A percentile compares a stretch with the other conserved stretches of the same genome.
Conservation (phyloP, 2,113 vertebrate species). For the Peucedramus taeniatus region DNA sequence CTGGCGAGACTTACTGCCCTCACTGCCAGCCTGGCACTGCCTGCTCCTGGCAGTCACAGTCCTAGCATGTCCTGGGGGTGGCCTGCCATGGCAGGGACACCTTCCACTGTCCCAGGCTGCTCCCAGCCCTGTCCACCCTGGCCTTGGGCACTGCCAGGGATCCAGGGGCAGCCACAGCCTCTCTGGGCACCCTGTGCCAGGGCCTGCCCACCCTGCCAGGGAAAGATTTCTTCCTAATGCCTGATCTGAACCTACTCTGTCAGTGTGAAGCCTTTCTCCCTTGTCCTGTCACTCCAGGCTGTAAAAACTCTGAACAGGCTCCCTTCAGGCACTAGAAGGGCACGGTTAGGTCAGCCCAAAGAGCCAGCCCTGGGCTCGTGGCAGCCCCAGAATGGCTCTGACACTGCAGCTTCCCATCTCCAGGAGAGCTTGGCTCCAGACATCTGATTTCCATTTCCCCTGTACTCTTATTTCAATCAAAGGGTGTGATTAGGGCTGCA, state of each 20-base stretch:
- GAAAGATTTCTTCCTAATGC: not conserved
- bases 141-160: not conserved
- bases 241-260: not conserved
- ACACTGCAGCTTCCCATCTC: fast-evolving
- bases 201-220: not conserved
- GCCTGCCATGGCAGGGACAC: not conserved
- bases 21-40: not conserved
- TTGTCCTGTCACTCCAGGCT: not conserved
- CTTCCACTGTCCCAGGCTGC: not conserved
- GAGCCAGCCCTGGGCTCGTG: fast-evolving
- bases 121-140: not conserved
- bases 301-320: not conserved
- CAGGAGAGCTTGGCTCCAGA: not conserved
- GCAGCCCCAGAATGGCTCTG: not conserved
- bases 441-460: not conserved
- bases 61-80: not conserved
- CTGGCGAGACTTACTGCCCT: fast-evolving
- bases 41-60: fast-evolving
- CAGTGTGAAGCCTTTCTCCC: not conserved
- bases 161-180: not conserved
- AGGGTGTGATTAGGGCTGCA: not conserved
- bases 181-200: not conserved
- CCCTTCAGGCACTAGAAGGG: not conserved
- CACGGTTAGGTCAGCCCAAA: not conserved
- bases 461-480: not conserved